Percentiles rank a stretch among this genome's conserved stretches.
These are phyloP conservation scores for Tenebrio molitor DNA, from an alignment of 1,140 invertebrate genomes.

Conservation along the genomic window DNA sequence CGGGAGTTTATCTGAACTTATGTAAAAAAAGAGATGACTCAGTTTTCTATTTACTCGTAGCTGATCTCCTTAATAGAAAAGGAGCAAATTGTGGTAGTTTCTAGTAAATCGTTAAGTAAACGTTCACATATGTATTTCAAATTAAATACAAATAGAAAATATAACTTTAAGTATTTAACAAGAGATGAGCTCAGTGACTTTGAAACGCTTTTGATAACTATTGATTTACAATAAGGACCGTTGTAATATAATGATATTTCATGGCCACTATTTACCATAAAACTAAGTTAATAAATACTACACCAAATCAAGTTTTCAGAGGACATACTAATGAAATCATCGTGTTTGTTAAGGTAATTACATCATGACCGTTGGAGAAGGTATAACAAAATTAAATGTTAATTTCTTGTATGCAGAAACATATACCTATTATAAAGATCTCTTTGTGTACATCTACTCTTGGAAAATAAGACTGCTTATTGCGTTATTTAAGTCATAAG, in stretches of 20 bases:
- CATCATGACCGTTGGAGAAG: constrained; percentile 24
- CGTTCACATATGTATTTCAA: too few relatives aligned
- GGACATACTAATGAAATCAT: constrained; percentile 50
- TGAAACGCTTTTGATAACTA: background rate
- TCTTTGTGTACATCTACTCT: background rate
- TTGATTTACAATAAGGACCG: constrained; percentile 1
- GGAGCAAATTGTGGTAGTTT: too few relatives aligned
- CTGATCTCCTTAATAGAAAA: too few relatives aligned
- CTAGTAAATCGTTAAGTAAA: too few relatives aligned
- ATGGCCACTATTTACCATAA: constrained; percentile 49
- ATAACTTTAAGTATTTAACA: too few relatives aligned
- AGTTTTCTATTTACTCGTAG: too few relatives aligned
- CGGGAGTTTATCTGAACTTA: too few relatives aligned
- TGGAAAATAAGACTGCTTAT: background rate
- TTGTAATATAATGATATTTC: constrained; percentile 32
- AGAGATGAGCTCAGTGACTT: too few relatives aligned
- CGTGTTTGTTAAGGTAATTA: constrained; percentile 45
- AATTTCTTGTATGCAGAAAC: background rate
- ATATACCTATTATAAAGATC: background rate
- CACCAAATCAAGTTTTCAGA: constrained; percentile 49
- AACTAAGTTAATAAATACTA: constrained; percentile 47
- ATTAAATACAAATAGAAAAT: too few relatives aligned
- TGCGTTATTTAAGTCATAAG: background rate
- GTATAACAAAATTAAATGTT: constrained; percentile 25
- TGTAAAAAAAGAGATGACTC: too few relatives aligned